Percentiles rank a stretch among this genome's conserved stretches.
phyloP scores from a whole-genome alignment of 1,140 invertebrate genomes.

The Heliconius hermathena region DNA sequence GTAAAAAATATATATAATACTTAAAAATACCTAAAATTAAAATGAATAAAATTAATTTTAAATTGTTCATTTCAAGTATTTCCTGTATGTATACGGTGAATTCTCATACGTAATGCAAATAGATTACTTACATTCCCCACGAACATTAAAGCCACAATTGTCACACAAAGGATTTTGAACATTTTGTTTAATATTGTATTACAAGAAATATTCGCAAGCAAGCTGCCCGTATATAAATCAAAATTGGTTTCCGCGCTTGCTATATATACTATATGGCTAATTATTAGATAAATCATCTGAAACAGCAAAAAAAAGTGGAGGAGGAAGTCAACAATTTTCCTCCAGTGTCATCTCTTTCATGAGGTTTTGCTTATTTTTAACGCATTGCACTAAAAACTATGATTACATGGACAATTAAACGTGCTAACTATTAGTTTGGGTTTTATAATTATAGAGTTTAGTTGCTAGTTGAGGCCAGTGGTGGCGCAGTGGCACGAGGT shows the following conservation, averaged over 20 bases:
- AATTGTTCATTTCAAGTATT: too few relatives aligned
- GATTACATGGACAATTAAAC: constrained; percentile 28
- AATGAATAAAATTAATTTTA: too few relatives aligned
- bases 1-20: too few relatives aligned
- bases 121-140: constrained; percentile 22
- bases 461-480: too few relatives aligned
- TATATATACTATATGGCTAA: constrained; percentile 9
- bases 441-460: background rate
- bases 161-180: constrained; percentile 28
- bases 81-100: too few relatives aligned
- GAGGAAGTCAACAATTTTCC: constrained; percentile 22
- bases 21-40: too few relatives aligned
- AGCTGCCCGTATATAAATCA: background rate
- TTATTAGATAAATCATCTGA: background rate
- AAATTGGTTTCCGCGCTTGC: background rate
- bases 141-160: constrained; percentile 27
- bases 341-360: constrained; percentile 14
- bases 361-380: constrained; percentile 12
- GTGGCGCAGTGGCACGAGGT: too few relatives aligned
- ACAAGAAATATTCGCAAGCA: background rate
- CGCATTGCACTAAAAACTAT: constrained; percentile 16
- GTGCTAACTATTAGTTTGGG: constrained; percentile 1
- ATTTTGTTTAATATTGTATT: constrained; percentile 9
- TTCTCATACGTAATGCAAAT: background rate
- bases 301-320: background rate